A percentile compares a stretch with the other conserved stretches of the same genome.
Conservation (phyloP, 2,797 vertebrate species). For the Arvicola amphibius region DNA sequence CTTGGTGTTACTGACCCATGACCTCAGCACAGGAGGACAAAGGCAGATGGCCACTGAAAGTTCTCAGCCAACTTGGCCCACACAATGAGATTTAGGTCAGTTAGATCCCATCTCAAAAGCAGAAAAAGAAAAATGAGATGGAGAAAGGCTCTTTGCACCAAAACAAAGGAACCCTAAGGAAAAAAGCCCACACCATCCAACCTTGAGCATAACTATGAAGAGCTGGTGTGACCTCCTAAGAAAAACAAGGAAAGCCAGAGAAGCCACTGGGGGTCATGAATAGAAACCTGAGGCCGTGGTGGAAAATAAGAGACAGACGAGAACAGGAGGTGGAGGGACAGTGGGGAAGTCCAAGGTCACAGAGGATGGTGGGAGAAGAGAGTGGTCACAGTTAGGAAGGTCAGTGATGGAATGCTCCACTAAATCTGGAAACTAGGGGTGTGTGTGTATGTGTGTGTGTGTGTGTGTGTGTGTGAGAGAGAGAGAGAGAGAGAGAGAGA, state of each 20-base stretch:
- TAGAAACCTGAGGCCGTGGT: not conserved
- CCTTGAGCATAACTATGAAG: not conserved
- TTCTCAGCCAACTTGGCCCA: not conserved
- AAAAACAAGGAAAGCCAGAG: not conserved
- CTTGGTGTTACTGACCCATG: not conserved
- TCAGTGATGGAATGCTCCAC: not conserved
- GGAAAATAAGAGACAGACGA: not conserved
- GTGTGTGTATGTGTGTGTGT: not conserved
- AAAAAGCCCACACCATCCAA: not conserved
- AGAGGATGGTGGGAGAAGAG: not conserved
- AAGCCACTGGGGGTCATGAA: not conserved
- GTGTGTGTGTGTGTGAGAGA: too few species aligned
- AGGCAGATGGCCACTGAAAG: not conserved
- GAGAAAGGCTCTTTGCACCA: not conserved
- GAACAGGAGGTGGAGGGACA: not conserved
- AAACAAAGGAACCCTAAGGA: not conserved
- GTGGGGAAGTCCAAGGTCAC: not conserved
- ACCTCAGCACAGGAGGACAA: not conserved
- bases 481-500: too few species aligned
- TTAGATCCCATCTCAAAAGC: not conserved
- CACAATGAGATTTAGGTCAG: not conserved
- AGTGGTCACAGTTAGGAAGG: not conserved
- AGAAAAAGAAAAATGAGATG: not conserved
- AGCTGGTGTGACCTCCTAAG: not conserved
- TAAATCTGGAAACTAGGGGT: constrained; percentile 21